Base-by-base conservation (phyloP, 1,140 invertebrate genomes). In the Hydropsyche tenuis region DNA sequence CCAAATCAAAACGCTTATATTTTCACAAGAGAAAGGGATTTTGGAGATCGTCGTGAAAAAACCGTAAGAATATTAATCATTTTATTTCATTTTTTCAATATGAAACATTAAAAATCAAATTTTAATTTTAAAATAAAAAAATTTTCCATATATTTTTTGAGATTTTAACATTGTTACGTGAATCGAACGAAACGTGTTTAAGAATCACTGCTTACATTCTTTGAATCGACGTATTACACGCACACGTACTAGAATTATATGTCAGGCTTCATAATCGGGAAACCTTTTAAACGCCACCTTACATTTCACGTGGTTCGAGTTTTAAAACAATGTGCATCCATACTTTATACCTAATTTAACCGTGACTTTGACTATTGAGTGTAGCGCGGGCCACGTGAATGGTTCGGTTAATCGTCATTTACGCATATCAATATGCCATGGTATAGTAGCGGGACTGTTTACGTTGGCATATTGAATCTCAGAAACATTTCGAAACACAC, bases 21-120 rank as follows among this genome's bases (percentile, higher is more conserved):
- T 78, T 79, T 3, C 79, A 83, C 81, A 79, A 83, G 78, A 75
- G 85, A 82, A 66, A 81, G 84, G 53, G 89, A 87, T 81, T 88
- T 91, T 81, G 89, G 89, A 75, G 89, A 89, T 7, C 85, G 90
- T n/a, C 85, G 85, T 80, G 88, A 88, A 37, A 83, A 84, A 72
- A 84, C 83, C 78, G 88, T 89, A 80, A 87, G 84, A 80, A 48
- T 51, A 45, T 60, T 78, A 77, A 73, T 60, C n/a, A n/a, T n/a
- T n/a, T n/a, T n/a, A n/a, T n/a, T n/a, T n/a, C n/a, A n/a, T n/a
- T n/a, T n/a, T n/a, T n/a, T n/a, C n/a, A n/a, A n/a, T n/a, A n/a
- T n/a, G n/a, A n/a, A n/a, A n/a, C n/a, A n/a, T n/a, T n/a, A n/a
- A n/a, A n/a, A n/a, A n/a, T n/a, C n/a, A n/a, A n/a, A n/a, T n/a